Evolutionary conservation across 2,113 vertebrate species (phyloP).

Genomic region (Tachuris rubrigastra): DNA sequence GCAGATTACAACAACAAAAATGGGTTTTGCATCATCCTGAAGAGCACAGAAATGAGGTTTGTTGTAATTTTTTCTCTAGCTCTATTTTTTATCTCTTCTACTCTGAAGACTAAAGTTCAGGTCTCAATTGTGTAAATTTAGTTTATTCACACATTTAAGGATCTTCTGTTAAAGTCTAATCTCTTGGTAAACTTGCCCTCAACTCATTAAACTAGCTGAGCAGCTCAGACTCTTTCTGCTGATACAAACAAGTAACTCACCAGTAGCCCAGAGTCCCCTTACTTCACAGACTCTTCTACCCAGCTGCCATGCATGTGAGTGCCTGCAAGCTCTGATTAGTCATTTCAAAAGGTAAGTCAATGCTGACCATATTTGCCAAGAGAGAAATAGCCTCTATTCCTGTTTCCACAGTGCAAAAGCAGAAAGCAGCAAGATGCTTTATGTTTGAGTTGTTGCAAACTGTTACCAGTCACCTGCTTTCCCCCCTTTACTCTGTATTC

Average conservation of each 20-base stretch:
- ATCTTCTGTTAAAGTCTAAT: neutral
- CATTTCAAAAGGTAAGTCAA: neutral
- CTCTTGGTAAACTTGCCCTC: neutral
- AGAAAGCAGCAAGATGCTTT: neutral
- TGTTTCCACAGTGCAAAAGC: neutral
- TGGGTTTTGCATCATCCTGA: neutral
- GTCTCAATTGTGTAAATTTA: neutral
- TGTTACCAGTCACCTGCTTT: neutral
- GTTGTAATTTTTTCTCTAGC: neutral
- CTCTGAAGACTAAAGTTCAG: neutral
- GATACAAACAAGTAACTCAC: neutral
- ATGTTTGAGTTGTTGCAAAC: neutral
- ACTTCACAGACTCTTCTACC: neutral
- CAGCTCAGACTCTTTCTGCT: neutral
- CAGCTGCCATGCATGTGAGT: rapidly evolving
- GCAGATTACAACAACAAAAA: neutral
- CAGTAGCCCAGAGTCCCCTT: neutral
- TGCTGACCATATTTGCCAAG: neutral
- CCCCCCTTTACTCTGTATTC: neutral
- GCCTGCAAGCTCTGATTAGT: neutral
- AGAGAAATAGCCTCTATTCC: neutral
- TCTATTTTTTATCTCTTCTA: neutral
- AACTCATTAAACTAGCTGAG: neutral
- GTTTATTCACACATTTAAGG: neutral
- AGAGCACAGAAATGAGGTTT: neutral